Conservation (phyloP, 2,888 invertebrate species). For the Cyclophora punctaria region DNA sequence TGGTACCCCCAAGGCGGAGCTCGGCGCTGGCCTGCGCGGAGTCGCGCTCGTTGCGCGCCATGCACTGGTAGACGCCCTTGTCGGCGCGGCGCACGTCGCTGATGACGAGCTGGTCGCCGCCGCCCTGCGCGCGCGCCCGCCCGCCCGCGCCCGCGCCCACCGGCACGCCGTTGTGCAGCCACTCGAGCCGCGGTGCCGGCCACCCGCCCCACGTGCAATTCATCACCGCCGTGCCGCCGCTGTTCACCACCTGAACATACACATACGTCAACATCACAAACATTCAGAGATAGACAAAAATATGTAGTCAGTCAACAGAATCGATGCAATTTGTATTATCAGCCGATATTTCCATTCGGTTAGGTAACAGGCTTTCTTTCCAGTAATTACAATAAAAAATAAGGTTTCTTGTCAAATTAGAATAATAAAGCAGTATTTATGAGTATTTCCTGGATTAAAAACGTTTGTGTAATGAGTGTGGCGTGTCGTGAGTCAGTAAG, state of each 20-base stretch:
- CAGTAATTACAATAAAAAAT: too few species aligned
- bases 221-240: constrained; percentile 86
- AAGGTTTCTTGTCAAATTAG: too few species aligned
- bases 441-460: too few species aligned
- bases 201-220: constrained; percentile 91
- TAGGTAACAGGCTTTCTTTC: too few species aligned
- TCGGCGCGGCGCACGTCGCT: constrained; percentile 81
- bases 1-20: constrained; percentile 83
- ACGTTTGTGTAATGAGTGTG: too few species aligned
- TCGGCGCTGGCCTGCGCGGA: constrained; percentile 88
- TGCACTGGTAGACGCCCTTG: constrained; percentile 92
- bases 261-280: too few species aligned
- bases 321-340: too few species aligned
- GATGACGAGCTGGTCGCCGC: constrained; percentile 57
- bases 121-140: constrained; percentile 42
- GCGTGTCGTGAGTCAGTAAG: too few species aligned
- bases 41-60: constrained; percentile 85
- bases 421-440: too few species aligned
- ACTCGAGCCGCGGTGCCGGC: constrained; percentile 80
- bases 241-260: constrained; percentile 81
- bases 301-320: too few species aligned
- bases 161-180: constrained; percentile 83
- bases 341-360: too few species aligned
- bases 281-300: too few species aligned
- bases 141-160: constrained; percentile 67